Evolutionary conservation across 2,113 vertebrate species (phyloP).

Genomic region (Sitta europaea): DNA sequence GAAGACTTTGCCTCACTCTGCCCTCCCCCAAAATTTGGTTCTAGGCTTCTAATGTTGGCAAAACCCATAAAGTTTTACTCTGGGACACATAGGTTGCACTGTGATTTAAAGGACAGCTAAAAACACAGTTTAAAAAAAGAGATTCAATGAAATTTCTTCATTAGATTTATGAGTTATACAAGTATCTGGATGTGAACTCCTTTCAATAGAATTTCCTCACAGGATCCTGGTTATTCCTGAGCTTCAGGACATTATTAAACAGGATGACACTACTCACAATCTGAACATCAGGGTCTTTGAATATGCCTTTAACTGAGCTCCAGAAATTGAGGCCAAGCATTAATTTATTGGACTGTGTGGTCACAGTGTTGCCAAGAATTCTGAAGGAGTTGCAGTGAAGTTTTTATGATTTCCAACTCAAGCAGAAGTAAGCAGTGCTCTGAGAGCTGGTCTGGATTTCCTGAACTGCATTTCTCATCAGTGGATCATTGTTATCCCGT

Average conservation of each 20-base stretch:
- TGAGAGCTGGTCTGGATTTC: neutral
- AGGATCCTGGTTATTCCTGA: neutral
- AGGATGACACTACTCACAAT: neutral
- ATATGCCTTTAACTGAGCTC: neutral
- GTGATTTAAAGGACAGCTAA: neutral
- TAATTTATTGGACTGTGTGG: neutral
- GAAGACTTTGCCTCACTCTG: neutral
- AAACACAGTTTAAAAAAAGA: neutral
- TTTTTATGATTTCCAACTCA: neutral
- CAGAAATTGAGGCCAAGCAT: neutral
- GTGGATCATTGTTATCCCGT: accelerated
- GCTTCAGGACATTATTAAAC: neutral
- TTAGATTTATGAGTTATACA: neutral
- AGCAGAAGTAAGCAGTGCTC: neutral
- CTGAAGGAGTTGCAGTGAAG: neutral
- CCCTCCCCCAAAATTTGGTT: neutral
- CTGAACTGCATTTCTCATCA: neutral
- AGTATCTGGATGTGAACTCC: neutral
- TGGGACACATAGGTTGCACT: neutral
- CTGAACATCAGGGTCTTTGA: neutral
- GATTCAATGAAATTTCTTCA: neutral
- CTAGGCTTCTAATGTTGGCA: neutral
- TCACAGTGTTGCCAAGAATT: neutral
- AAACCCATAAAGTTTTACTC: neutral
- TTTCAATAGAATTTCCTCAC: neutral